Conservation (phyloP, 2,888 invertebrate genomes). For the Dicranocentrus wangi region DNA sequence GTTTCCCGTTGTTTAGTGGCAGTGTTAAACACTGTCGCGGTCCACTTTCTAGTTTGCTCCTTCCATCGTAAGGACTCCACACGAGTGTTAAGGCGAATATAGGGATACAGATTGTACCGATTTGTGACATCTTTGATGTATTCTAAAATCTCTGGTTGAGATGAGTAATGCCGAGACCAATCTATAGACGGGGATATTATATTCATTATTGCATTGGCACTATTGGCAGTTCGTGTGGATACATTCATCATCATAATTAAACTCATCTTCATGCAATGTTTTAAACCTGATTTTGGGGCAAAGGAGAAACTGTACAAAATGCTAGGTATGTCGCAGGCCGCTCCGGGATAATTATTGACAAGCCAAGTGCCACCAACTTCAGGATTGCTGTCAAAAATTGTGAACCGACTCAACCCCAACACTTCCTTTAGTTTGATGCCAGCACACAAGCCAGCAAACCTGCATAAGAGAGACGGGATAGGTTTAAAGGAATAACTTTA, state of each 20-base stretch:
- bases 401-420: conserved; percentile 36
- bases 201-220: background rate
- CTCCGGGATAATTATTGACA: conserved; percentile 65
- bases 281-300: conserved; percentile 64
- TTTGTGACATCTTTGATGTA: conserved; percentile 59
- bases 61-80: conserved; percentile 52
- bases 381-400: conserved; percentile 62
- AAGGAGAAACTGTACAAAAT: conserved; percentile 64
- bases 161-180: conserved; percentile 56
- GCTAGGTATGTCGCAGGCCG: conserved; percentile 63
- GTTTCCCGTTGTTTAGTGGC: conserved; percentile 17
- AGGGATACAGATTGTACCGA: conserved; percentile 49
- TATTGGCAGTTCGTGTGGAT: background rate
- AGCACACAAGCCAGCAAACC: conserved; percentile 65
- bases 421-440: conserved; percentile 57
- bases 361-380: conserved; percentile 70
- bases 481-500: too few species aligned
- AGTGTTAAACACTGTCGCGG: background rate
- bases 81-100: conserved; percentile 49
- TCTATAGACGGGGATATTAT: conserved; percentile 22
- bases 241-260: background rate
- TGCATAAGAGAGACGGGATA: conserved; percentile 17
- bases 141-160: conserved; percentile 59
- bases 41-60: conserved; percentile 43
- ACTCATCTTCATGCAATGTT: background rate